A percentile compares a stretch with the other conserved stretches of the same genome.
Evolutionary conservation across 2,888 invertebrate species (phyloP).

Genomic region (Onchidella celtica): DNA sequence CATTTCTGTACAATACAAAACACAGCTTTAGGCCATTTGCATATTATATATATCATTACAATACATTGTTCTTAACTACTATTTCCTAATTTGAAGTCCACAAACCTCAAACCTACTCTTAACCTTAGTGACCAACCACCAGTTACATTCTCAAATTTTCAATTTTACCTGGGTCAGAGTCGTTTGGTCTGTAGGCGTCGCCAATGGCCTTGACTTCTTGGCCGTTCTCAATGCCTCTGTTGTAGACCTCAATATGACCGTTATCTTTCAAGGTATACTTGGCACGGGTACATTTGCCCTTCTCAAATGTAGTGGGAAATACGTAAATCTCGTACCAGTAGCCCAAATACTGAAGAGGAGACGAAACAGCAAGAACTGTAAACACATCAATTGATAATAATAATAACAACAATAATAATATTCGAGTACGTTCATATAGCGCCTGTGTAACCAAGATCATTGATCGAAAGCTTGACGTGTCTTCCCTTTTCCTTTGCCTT

Average conservation of each 20-base stretch:
- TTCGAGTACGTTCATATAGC: no score
- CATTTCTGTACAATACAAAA: no score
- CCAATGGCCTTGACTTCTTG: constrained; percentile 38
- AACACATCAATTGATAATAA: not conserved
- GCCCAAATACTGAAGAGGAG: constrained; percentile 43
- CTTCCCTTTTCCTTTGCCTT: no score
- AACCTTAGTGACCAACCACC: no score
- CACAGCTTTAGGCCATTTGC: no score
- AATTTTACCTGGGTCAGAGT: not conserved
- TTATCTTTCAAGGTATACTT: constrained; percentile 30
- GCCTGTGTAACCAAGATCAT: no score
- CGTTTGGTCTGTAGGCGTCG: constrained; percentile 39
- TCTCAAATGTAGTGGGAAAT: constrained; percentile 48
- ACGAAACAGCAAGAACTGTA: not conserved
- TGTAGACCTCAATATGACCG: constrained; percentile 44
- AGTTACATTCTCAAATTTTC: not conserved
- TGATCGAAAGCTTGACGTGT: no score
- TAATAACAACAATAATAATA: not conserved
- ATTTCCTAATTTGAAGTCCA: no score
- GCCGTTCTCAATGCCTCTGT: constrained; percentile 38
- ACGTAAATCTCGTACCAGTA: constrained; percentile 49
- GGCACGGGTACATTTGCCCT: constrained; percentile 44
- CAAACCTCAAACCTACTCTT: no score
- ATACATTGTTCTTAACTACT: no score
- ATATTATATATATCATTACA: no score